Base-by-base conservation (phyloP, 2,797 vertebrate genomes). In the Tapirus indicus region DNA sequence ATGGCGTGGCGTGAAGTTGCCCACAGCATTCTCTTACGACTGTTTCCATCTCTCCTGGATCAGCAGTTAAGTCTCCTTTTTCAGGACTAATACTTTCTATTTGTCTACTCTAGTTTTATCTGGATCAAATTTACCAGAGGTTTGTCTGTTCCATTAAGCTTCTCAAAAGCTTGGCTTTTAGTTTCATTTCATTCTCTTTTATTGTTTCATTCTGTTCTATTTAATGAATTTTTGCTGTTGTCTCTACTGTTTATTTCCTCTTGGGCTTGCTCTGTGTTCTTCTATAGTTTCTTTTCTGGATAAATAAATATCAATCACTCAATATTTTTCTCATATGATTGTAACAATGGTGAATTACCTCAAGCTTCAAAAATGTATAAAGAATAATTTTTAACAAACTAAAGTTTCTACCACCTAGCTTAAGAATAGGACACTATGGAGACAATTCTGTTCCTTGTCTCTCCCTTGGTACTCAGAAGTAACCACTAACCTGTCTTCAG, bases 301-400 rank as follows among this genome's bases (percentile, higher is more conserved):
- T 88, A 49, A 80, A 78, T 60, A 85, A 60, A 52, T 90, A 89
- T 92, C 52, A 88, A 35, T 94, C 52, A 95, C 58, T 74, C 21
- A 72, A 18, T 54, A 60, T 23, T 80, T 71, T 91, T 58, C 23
- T 69, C 35, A 69, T 87, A 27, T 80, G 17, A 56, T 12, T 66
- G 69, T 62, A 47, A 27, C 64, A 23, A 75, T 71, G 38, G 92
- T 35, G n/a, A 85, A 56, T 75, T 44, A 44, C 7, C 44, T 82
- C 29, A 23, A 29, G 47, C 27, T 92, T 56, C 7, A 74, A 93
- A 62, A 83, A 49, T 69, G 25, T 80, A 32, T 64, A 64, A 11
- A 85, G 18, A 58, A 94, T 60, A 77, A 77, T 77, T 84, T 94
- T 3, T 52, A 52, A 52, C 13, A 69, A 71, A 69, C 4, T 52